These are phyloP conservation scores for Amblyopsis hoosieri DNA, from an alignment of 2,797 vertebrate genomes.

Conservation along the genomic window DNA sequence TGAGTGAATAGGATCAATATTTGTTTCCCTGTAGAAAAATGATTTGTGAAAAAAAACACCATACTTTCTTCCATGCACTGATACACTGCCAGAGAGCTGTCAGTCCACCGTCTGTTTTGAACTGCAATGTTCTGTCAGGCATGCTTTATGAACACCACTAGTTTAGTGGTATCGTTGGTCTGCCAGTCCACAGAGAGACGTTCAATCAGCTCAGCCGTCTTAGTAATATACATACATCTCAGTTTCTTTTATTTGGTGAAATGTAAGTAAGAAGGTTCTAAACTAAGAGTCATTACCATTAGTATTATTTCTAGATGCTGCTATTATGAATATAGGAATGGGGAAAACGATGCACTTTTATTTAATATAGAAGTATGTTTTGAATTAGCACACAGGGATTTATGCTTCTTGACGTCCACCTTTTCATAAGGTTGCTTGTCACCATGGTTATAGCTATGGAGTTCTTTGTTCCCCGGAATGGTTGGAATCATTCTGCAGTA, in stretches of 20 bases:
- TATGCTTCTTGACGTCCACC: constrained; percentile 27
- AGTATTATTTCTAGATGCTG: constrained; percentile 29
- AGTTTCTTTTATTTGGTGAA: constrained; percentile 11
- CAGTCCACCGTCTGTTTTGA: constrained; percentile 15
- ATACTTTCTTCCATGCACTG: constrained; percentile 46
- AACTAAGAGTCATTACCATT: background rate
- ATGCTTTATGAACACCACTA: constrained; percentile 48
- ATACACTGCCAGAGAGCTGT: constrained; percentile 63
- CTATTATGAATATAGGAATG: constrained; percentile 32
- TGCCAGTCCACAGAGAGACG: constrained; percentile 24
- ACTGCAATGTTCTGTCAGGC: constrained; percentile 29
- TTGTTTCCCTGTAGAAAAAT: constrained; percentile 33
- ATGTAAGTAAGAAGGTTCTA: constrained; percentile 14
- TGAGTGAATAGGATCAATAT: constrained; percentile 22
- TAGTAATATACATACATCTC: constrained; percentile 22
- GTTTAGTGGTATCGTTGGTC: constrained; percentile 26
- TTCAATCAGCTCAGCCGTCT: constrained; percentile 23
- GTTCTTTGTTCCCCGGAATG: constrained; percentile 19
- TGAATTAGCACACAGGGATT: background rate
- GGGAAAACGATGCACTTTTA: constrained; percentile 53
- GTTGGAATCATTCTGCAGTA: constrained; percentile 41
- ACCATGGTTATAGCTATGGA: constrained; percentile 26
- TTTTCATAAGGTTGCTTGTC: constrained; percentile 10
- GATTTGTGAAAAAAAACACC: constrained; percentile 28
- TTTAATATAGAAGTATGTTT: constrained; percentile 11